These are phyloP conservation scores for Panzeria rudis DNA, from an alignment of 2,888 invertebrate genomes.

Conservation along the genomic window DNA sequence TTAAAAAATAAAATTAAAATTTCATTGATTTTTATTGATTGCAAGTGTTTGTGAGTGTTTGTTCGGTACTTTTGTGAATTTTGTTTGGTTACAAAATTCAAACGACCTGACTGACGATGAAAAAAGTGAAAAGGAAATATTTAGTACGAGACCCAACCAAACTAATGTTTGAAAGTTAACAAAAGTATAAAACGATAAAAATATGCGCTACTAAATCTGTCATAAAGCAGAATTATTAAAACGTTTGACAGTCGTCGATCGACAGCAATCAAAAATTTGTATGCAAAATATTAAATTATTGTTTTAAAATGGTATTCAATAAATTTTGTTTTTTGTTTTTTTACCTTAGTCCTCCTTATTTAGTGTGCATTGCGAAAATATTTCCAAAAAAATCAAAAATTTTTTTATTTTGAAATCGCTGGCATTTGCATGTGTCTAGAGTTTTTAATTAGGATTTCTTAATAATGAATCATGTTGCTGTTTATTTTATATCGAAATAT, in stretches of 20 bases:
- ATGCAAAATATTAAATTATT: constrained; percentile 45
- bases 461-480: constrained; percentile 27
- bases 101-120: background rate
- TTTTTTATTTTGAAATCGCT: constrained; percentile 14
- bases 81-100: constrained; percentile 36
- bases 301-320: constrained; percentile 44
- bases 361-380: constrained; percentile 61
- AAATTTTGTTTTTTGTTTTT: background rate
- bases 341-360: constrained; percentile 50
- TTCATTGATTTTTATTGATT: constrained; percentile 37
- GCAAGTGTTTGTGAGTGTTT: constrained; percentile 2
- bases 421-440: constrained; percentile 43
- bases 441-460: constrained; percentile 56
- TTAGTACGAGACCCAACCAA: background rate
- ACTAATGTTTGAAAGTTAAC: background rate
- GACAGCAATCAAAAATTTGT: background rate
- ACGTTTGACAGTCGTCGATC: background rate
- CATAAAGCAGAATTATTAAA: constrained; percentile 18
- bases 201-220: constrained; percentile 24
- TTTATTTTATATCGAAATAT: constrained; percentile 14
- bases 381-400: constrained; percentile 22
- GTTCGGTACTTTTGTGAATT: background rate
- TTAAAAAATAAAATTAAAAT: constrained; percentile 1
- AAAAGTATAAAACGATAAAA: constrained; percentile 46
- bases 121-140: constrained; percentile 52